phyloP scores from a whole-genome alignment of 2,797 vertebrate species.

The Graptemys geographica region DNA sequence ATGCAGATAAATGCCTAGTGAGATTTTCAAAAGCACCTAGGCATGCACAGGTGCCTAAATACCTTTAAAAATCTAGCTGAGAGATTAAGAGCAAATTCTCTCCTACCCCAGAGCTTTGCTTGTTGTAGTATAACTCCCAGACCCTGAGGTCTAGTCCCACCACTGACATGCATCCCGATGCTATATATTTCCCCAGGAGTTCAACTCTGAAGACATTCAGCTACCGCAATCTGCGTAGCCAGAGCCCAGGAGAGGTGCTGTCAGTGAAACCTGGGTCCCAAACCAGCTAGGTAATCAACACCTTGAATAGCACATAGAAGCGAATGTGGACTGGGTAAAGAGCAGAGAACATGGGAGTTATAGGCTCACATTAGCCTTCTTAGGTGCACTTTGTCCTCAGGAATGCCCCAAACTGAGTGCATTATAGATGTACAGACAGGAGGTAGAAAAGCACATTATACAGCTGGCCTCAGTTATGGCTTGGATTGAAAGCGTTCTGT shows the following conservation, averaged over 20 bases:
- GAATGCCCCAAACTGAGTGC: not conserved
- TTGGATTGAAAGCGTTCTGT: not conserved
- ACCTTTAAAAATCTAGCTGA: not conserved
- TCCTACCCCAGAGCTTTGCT: accelerated
- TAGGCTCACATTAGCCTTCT: not conserved
- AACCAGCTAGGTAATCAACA: not conserved
- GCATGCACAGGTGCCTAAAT: not conserved
- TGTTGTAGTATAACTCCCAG: not conserved
- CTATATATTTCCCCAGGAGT: not conserved
- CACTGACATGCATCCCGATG: not conserved
- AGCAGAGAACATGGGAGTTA: not conserved
- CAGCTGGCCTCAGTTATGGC: not conserved
- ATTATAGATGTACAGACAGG: not conserved
- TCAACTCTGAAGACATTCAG: not conserved
- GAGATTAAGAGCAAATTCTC: not conserved
- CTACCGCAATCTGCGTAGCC: not conserved
- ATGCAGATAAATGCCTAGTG: not conserved
- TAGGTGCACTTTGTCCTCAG: not conserved
- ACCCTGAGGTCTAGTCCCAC: not conserved
- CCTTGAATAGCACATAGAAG: not conserved
- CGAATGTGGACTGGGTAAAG: slow-evolving; percentile 1
- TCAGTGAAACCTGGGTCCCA: not conserved
- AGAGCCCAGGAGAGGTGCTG: not conserved
- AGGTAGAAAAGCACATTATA: not conserved
- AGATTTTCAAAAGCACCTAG: not conserved